Base-by-base conservation (phyloP, 1,140 invertebrate genomes). In the Magallana ariakensis region DNA sequence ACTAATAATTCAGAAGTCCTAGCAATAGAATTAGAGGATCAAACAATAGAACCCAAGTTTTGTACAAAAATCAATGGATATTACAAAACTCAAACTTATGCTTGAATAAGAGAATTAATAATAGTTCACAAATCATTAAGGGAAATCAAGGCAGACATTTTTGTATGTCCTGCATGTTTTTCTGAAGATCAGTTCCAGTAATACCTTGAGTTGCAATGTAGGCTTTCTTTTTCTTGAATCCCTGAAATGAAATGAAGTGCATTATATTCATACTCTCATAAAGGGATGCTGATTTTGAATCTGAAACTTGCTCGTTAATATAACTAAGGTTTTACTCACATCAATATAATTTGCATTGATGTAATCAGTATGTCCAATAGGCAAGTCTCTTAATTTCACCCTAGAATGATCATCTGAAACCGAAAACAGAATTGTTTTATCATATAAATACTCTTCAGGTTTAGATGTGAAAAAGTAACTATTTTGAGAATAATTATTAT, bases 321-420 rank as follows among this genome's bases (percentile, higher is more conserved):
- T 15, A 46, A 53, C 16, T 58, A 8, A 22, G 10, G 33, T n/a
- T 57, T 11, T 22, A 94, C 94, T 93, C 93, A 95, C 95, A 95
- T 99, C 98, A 90, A 99, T 99, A 94, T 98, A 99, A 95, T 98
- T 99, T n/a, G 98, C 98, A 95, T 99, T 99, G 33, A 99, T 98
- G 93, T 99, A 99, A 90, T 95, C 95, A 93, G 94, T 95, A 1
- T 84, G 80, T 22, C 93, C 92, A 15, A 83, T 96, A 62, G 96
- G 95, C 80, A 97, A 95, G 15, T 96, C 96, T 85, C 97, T 96
- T 89, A 99, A 95, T 90, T 97, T 96, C n/a, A 99, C 98, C 89
- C 98, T 96, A 5, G 97, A 98, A 94, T 99, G 98, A 95, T 99
- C 98, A 96, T 99, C 98, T 98, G 93, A 75, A 95, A 95, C 92